phyloP scores from a whole-genome alignment of 2,797 vertebrate species.

The Aphelocoma californica region DNA sequence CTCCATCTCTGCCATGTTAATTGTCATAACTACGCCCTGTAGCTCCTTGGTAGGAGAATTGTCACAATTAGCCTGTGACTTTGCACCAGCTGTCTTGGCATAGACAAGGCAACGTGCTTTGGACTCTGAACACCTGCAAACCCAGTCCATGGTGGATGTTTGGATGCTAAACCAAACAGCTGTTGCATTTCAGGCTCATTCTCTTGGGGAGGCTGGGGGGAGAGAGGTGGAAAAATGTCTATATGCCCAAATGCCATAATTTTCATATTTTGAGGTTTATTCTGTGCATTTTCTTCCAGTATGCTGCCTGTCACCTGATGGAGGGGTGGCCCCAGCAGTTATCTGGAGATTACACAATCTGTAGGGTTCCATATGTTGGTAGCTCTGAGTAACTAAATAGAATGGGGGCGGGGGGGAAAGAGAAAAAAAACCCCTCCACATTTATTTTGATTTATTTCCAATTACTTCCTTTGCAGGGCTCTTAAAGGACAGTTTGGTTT shows the following conservation, averaged over 20 bases:
- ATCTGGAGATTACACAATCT: neutral
- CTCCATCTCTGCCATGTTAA: neutral
- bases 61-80: conserved; percentile 58
- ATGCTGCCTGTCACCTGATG: neutral
- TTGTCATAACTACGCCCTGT: conserved; percentile 37
- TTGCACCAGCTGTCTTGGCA: conserved; percentile 47
- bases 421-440: neutral
- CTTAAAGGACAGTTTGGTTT: conserved; percentile 42
- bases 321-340: neutral
- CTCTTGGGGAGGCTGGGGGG: neutral
- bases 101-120: neutral
- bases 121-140: conserved; percentile 50
- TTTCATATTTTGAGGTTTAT: neutral
- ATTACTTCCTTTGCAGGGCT: neutral
- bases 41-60: conserved; percentile 40
- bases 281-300: neutral
- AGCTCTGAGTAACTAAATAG: neutral
- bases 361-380: neutral
- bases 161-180: conserved; percentile 31
- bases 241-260: neutral
- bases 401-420: neutral
- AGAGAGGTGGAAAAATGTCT: neutral
- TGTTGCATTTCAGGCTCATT: conserved; percentile 26
- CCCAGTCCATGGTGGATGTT: neutral
- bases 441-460: conserved; percentile 44